Conservation (phyloP, 2,888 invertebrate species). For the Ptilodon capucinus region DNA sequence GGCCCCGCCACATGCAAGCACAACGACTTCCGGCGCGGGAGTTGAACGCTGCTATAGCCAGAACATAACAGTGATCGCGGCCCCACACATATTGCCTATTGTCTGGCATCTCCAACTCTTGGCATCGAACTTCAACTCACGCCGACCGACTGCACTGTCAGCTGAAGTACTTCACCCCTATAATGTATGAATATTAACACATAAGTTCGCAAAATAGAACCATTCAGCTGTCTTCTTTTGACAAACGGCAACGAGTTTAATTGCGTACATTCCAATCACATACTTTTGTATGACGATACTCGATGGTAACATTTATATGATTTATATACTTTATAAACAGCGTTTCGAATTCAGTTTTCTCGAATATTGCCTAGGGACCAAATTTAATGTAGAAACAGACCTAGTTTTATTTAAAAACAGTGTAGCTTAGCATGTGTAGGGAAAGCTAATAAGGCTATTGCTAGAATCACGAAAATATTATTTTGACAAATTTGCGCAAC, state of each 20-base stretch:
- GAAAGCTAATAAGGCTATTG: neutral
- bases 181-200: conserved; percentile 72
- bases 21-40: conserved; percentile 67
- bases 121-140: conserved; percentile 70
- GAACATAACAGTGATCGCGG: conserved; percentile 58
- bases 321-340: conserved; percentile 2
- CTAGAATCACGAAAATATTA: no score
- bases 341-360: neutral
- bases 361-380: neutral
- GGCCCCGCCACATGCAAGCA: conserved; percentile 32
- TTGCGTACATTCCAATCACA: conserved; percentile 15
- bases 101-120: conserved; percentile 79
- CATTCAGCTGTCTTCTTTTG: conserved; percentile 35
- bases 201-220: conserved; percentile 46
- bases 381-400: neutral
- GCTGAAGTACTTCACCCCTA: conserved; percentile 66
- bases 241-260: conserved; percentile 13
- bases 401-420: neutral
- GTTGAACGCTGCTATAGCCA: conserved; percentile 62
- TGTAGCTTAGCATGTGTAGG: no score
- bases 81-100: conserved; percentile 72
- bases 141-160: conserved; percentile 64
- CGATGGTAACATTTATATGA: conserved; percentile 5
- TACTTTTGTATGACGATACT: neutral
- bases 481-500: no score